Conservation (phyloP, 2,888 invertebrate species). For the Penaeus monodon region DNA sequence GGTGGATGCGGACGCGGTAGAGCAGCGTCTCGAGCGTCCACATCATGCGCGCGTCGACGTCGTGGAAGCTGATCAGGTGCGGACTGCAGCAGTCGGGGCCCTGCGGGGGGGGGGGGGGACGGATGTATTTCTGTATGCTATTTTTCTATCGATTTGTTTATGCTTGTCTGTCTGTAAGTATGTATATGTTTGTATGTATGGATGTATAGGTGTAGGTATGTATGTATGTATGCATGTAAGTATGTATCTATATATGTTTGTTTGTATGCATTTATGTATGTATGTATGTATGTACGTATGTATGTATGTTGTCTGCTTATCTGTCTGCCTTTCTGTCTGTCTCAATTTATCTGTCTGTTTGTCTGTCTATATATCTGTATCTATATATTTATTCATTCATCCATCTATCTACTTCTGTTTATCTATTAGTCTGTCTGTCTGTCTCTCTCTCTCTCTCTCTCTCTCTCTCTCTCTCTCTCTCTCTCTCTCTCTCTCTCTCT, state of each 20-base stretch:
- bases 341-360: not conserved
- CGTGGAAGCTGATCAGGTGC: conserved; percentile 47
- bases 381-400: not conserved
- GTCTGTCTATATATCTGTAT: too few species aligned
- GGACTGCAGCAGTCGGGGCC: conserved; percentile 52
- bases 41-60: conserved; percentile 51
- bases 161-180: not conserved
- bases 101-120: not conserved
- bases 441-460: conserved; percentile 13
- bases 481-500: conserved; percentile 13
- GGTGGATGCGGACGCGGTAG: conserved; percentile 45
- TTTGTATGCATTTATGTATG: too few species aligned
- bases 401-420: too few species aligned
- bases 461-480: conserved; percentile 29
- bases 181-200: too few species aligned
- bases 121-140: too few species aligned
- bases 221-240: too few species aligned
- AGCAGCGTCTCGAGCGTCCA: conserved; percentile 50
- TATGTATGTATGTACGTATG: too few species aligned
- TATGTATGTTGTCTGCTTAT: not conserved
- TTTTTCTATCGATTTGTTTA: not conserved
- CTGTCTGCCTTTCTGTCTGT: not conserved
- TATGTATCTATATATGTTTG: too few species aligned
- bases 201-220: too few species aligned
- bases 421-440: too few species aligned